Percentiles rank a stretch among this genome's conserved stretches.
Conservation (phyloP, 2,113 vertebrate species). For the Amia ocellicauda region DNA sequence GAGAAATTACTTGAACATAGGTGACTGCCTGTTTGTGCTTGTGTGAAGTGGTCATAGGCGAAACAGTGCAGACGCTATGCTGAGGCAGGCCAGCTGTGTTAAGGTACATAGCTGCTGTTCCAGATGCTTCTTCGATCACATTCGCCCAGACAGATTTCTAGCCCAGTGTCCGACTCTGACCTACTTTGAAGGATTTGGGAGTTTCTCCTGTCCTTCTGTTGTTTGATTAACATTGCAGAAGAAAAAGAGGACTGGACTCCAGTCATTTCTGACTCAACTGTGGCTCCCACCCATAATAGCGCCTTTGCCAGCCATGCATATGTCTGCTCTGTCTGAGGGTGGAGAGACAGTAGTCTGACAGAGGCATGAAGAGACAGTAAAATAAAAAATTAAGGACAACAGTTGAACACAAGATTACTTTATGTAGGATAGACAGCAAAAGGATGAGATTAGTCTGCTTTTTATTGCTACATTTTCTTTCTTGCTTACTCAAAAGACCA, state of each 20-base stretch:
- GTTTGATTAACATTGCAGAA: conserved; percentile 3
- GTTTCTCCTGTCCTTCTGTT: neutral
- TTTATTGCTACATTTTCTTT: too few relatives aligned
- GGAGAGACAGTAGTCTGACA: conserved; percentile 4
- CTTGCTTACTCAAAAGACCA: too few relatives aligned
- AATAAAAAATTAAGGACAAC: too few relatives aligned
- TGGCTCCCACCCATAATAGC: neutral
- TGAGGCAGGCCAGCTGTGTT: neutral
- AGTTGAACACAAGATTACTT: too few relatives aligned
- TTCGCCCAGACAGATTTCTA: neutral
- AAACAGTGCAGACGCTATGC: neutral
- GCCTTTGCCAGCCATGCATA: neutral
- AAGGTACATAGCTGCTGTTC: neutral
- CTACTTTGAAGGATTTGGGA: conserved; percentile 1
- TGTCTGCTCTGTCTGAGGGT: neutral
- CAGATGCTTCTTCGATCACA: neutral
- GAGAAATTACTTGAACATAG: neutral
- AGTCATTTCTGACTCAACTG: neutral
- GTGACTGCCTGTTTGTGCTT: neutral
- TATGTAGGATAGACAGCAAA: too few relatives aligned
- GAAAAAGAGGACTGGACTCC: neutral
- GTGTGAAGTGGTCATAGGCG: neutral
- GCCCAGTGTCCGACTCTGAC: neutral
- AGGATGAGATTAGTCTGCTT: too few relatives aligned
- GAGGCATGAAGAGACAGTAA: too few relatives aligned